These are phyloP conservation scores for Serinus canaria DNA, from an alignment of 2,113 vertebrate species.

Conservation along the genomic window DNA sequence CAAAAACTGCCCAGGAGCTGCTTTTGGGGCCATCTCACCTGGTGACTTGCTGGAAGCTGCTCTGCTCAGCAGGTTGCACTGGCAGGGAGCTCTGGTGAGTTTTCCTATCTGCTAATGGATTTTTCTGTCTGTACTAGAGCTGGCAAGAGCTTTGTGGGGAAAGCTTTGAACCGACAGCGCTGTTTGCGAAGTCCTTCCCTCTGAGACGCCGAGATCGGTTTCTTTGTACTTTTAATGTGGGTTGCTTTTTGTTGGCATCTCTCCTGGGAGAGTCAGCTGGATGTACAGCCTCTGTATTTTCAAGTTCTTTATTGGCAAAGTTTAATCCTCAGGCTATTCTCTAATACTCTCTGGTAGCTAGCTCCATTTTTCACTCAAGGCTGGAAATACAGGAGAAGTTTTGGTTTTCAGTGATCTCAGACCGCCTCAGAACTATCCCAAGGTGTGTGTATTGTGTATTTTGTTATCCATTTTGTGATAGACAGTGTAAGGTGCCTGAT, in stretches of 20 bases:
- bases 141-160: conserved; percentile 1
- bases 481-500: not conserved
- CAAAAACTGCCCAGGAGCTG: not conserved
- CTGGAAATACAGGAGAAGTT: not conserved
- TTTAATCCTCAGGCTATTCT: conserved; percentile 34
- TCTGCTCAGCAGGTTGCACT: not conserved
- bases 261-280: not conserved
- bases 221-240: conserved; percentile 21
- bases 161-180: not conserved
- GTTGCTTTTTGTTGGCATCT: not conserved
- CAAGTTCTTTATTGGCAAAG: not conserved
- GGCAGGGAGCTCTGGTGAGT: not conserved
- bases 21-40: not conserved
- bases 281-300: not conserved
- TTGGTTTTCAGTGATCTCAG: not conserved
- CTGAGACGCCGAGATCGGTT: not conserved
- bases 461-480: not conserved
- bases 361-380: conserved; percentile 7
- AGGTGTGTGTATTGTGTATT: not conserved
- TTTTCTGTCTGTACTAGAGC: conserved; percentile 3
- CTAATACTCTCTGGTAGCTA: not conserved
- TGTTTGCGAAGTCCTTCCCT: not conserved
- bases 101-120: conserved; percentile 11
- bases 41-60: not conserved
- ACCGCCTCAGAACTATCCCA: not conserved